Conservation (phyloP, 2,113 vertebrate genomes). For the Myotis davidii region DNA sequence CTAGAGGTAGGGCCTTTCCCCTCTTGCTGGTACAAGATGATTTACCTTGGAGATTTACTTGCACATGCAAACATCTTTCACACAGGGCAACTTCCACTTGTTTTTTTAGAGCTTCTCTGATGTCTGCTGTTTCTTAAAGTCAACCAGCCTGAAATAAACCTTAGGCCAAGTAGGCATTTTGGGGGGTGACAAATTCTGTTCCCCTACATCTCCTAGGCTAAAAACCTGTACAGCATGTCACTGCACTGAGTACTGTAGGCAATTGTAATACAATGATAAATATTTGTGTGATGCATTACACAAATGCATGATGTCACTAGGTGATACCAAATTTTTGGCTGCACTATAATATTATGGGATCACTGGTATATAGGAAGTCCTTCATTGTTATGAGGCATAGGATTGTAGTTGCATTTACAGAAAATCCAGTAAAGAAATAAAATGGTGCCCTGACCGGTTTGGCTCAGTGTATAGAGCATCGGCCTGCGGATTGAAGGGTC, state of each 20-base stretch:
- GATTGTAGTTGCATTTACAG: background rate
- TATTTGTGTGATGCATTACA: background rate
- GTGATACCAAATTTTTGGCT: background rate
- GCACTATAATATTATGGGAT: background rate
- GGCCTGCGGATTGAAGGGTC: no score
- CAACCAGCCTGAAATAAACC: background rate
- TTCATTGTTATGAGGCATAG: background rate
- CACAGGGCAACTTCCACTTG: background rate
- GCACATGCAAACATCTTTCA: background rate
- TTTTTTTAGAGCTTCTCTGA: background rate
- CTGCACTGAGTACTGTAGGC: background rate
- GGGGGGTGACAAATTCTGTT: background rate
- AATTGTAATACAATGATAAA: background rate
- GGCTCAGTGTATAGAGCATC: no score
- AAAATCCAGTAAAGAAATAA: background rate
- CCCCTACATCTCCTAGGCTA: background rate
- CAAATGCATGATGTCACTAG: background rate
- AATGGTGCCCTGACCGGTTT: background rate
- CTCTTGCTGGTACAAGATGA: background rate
- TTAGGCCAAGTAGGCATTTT: background rate
- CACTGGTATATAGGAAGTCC: background rate
- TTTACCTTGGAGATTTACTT: background rate
- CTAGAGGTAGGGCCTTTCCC: background rate
- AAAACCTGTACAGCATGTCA: background rate
- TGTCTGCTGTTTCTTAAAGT: background rate